phyloP scores from a whole-genome alignment of 2,113 vertebrate genomes.

The Protomyctophum bolini region DNA sequence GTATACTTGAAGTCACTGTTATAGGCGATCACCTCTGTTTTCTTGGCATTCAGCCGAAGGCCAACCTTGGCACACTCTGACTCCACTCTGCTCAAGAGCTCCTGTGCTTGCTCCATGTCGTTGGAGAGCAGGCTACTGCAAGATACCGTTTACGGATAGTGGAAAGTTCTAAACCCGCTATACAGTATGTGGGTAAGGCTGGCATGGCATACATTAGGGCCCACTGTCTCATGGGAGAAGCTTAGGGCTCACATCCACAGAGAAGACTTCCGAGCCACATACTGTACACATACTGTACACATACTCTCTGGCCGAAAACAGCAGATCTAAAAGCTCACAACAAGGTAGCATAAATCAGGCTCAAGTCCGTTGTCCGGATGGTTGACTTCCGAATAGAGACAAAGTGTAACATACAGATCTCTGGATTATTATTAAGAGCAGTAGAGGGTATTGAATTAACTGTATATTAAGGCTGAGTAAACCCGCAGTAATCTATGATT shows the following conservation, averaged over 20 bases:
- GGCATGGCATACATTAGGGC: too few species aligned
- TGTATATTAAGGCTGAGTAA: constrained; percentile 28
- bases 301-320: not conserved
- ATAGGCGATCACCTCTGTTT: too few species aligned
- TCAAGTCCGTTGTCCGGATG: not conserved
- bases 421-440: constrained; percentile 20
- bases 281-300: not conserved
- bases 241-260: not conserved
- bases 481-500: constrained; percentile 21
- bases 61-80: too few species aligned
- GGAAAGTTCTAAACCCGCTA: too few species aligned
- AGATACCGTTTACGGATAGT: too few species aligned
- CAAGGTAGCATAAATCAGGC: not conserved
- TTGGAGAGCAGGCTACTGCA: too few species aligned
- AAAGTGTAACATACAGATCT: not conserved
- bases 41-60: too few species aligned
- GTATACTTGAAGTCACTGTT: too few species aligned
- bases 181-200: too few species aligned
- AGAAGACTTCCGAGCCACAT: not conserved
- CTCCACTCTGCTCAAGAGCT: too few species aligned
- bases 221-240: not conserved
- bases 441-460: constrained; percentile 12
- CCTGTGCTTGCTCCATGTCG: too few species aligned
- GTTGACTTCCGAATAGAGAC: not conserved
- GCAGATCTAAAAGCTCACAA: not conserved